A percentile compares a stretch with the other conserved stretches of the same genome.
Evolutionary conservation across 2,888 invertebrate species (phyloP).

Genomic region (Amphipyra berbera): DNA sequence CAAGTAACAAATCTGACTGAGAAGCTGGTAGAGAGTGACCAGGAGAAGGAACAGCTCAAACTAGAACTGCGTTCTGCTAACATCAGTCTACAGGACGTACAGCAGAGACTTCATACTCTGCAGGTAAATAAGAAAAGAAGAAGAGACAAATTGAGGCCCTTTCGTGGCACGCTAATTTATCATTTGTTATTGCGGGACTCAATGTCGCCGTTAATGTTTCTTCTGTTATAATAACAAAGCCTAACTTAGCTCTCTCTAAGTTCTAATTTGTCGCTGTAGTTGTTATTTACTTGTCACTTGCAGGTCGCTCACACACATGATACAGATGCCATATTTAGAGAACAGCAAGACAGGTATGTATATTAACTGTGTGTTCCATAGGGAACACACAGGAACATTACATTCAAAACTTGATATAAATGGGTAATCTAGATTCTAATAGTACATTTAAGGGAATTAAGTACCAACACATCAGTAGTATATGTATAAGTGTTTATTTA

Average conservation of each 20-base stretch:
- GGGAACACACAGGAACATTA: too few species aligned
- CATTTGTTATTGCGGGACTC: too few species aligned
- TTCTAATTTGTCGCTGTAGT: too few species aligned
- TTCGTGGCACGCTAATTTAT: too few species aligned
- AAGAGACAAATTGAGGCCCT: too few species aligned
- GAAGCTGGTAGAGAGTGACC: constrained; percentile 74
- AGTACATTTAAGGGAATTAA: too few species aligned
- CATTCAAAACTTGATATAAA: background rate
- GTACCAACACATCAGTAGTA: too few species aligned
- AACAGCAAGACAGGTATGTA: constrained; percentile 85
- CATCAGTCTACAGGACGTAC: constrained; percentile 82
- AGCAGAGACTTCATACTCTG: constrained; percentile 81
- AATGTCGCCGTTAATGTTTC: background rate
- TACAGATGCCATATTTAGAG: constrained; percentile 84
- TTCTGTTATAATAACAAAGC: background rate
- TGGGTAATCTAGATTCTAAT: too few species aligned
- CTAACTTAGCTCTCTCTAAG: too few species aligned
- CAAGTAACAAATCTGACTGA: constrained; percentile 73
- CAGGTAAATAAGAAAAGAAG: constrained; percentile 67
- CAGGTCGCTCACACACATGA: constrained; percentile 85
- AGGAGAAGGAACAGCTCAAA: constrained; percentile 82
- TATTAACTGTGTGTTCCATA: background rate
- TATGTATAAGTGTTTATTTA: too few species aligned
- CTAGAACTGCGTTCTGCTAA: constrained; percentile 81
- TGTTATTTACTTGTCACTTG: constrained; percentile 31